Conservation (phyloP, 2,113 vertebrate genomes). For the Myiozetetes cayanensis region DNA sequence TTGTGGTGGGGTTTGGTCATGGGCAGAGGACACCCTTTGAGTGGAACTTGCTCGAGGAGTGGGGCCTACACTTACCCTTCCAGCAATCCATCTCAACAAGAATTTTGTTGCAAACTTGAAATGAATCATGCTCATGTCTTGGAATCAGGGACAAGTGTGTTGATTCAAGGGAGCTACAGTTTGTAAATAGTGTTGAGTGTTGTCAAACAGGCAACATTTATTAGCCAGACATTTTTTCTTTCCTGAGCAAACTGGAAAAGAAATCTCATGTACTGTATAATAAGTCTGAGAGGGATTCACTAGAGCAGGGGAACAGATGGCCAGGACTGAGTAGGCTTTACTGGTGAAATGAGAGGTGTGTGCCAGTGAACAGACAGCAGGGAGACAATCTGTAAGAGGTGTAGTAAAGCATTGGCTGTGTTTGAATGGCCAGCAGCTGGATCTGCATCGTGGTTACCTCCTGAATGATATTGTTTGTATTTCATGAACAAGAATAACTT, state of each 20-base stretch:
- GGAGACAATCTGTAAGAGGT: not conserved
- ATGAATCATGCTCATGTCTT: not conserved
- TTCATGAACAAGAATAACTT: not conserved
- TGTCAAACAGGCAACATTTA: not conserved
- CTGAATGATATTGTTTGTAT: not conserved
- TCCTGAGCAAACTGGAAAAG: not conserved
- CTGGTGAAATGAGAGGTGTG: not conserved
- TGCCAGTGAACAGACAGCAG: accelerated
- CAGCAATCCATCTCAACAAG: not conserved
- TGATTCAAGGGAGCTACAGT: not conserved
- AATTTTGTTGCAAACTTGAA: not conserved
- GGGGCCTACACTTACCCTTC: no score
- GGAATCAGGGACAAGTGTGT: not conserved
- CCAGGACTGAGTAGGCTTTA: not conserved
- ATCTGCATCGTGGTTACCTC: not conserved
- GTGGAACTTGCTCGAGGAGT: not conserved
- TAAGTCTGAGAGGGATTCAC: not conserved
- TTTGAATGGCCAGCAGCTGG: not conserved
- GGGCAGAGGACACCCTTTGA: not conserved
- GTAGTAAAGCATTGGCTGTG: not conserved
- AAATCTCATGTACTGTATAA: not conserved
- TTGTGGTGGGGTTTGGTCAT: not conserved
- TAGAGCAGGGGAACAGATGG: not conserved
- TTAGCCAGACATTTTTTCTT: not conserved
- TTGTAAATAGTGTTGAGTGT: slow-evolving; percentile 3